Evolutionary conservation across 2,113 vertebrate species (phyloP).

Genomic region (Chaetura pelagica): DNA sequence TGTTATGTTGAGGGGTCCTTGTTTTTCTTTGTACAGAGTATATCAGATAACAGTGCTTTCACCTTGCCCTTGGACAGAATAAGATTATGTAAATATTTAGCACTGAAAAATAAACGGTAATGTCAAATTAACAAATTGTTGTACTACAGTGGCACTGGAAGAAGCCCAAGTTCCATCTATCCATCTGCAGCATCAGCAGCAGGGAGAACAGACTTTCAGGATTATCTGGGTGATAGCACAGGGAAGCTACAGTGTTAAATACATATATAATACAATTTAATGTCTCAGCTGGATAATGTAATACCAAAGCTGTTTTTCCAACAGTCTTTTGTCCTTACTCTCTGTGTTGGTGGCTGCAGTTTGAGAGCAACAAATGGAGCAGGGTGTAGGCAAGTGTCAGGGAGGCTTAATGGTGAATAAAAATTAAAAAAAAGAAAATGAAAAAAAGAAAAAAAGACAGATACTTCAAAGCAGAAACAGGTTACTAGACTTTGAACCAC

Average conservation of each 20-base stretch:
- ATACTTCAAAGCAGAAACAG: conserved; percentile 38
- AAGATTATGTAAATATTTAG: conserved; percentile 69
- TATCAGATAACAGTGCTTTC: conserved; percentile 66
- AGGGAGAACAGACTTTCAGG: conserved; percentile 9
- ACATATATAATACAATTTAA: background rate
- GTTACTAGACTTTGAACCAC: conserved; percentile 12
- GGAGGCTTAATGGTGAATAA: background rate
- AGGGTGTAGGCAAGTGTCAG: conserved; percentile 34
- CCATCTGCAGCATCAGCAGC: background rate
- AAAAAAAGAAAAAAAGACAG: background rate
- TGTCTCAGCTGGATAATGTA: background rate
- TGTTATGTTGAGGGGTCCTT: background rate
- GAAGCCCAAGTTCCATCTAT: conserved; percentile 44
- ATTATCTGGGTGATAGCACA: background rate
- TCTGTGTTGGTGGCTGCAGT: conserved; percentile 1
- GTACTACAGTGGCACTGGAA: conserved; percentile 56
- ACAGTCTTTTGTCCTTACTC: background rate
- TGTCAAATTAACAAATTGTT: conserved; percentile 64
- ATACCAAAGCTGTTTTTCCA: conserved; percentile 1
- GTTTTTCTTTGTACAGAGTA: background rate
- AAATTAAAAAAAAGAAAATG: no score
- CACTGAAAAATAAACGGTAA: conserved; percentile 54
- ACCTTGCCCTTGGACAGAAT: conserved; percentile 56
- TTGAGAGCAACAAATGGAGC: conserved; percentile 13
- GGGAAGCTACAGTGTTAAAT: background rate